Evolutionary conservation across 2,113 vertebrate genomes (phyloP).

Genomic region (Cephalopholis sonnerati): DNA sequence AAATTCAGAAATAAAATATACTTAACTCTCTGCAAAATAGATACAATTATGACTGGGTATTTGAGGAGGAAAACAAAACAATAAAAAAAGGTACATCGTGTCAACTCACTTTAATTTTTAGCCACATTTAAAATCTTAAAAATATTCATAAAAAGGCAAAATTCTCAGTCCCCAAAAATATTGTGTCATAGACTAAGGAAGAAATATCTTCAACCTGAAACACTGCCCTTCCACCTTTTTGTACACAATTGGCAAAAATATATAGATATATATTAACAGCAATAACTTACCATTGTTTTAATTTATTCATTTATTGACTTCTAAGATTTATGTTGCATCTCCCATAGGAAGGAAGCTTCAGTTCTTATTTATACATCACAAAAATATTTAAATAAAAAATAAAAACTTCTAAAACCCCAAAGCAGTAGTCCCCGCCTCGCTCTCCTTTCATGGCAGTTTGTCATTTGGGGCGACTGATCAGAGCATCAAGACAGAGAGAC

Average conservation of each 20-base stretch:
- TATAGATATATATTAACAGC: slow-evolving; percentile 88
- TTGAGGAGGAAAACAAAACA: slow-evolving; percentile 71
- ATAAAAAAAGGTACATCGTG: slow-evolving; percentile 74
- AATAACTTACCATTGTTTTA: slow-evolving; percentile 95
- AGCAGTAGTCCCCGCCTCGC: slow-evolving; percentile 68
- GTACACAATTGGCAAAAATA: slow-evolving; percentile 89
- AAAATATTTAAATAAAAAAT: slow-evolving; percentile 89
- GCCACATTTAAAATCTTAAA: slow-evolving; percentile 88
- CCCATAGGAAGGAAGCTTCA: slow-evolving; percentile 89
- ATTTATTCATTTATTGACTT: slow-evolving; percentile 86
- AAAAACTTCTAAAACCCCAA: slow-evolving; percentile 85
- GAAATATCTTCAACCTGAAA: slow-evolving; percentile 84
- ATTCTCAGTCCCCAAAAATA: slow-evolving; percentile 87
- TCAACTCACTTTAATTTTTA: slow-evolving; percentile 83
- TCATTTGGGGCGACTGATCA: slow-evolving; percentile 59
- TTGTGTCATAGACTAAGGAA: slow-evolving; percentile 84
- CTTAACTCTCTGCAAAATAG: slow-evolving; percentile 80
- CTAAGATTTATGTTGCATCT: slow-evolving; percentile 87
- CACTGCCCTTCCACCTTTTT: slow-evolving; percentile 83
- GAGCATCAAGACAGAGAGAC: slow-evolving; percentile 79
- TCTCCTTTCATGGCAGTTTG: slow-evolving; percentile 68
- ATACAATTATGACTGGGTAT: slow-evolving; percentile 81
- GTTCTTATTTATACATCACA: slow-evolving; percentile 86
- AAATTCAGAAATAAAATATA: slow-evolving; percentile 76
- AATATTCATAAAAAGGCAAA: slow-evolving; percentile 88